A percentile compares a stretch with the other conserved stretches of the same genome.
phyloP scores from a whole-genome alignment of 2,113 vertebrate species.

The Nannospalax galili region DNA sequence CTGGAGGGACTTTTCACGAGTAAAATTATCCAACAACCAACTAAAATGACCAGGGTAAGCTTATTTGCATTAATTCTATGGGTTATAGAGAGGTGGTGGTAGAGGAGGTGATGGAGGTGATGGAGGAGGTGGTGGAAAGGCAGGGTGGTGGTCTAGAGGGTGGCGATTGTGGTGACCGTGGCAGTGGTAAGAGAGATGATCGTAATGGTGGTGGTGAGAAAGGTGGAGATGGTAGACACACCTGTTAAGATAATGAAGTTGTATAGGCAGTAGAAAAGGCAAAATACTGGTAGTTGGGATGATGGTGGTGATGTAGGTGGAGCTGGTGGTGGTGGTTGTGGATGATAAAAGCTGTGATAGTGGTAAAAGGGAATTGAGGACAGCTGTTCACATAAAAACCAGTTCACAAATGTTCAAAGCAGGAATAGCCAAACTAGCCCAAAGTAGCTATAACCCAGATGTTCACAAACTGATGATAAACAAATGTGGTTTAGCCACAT shows the following conservation, averaged over 20 bases:
- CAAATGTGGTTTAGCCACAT: not conserved
- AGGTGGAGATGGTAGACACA: not conserved
- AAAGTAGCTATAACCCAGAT: not conserved
- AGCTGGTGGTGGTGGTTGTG: not conserved
- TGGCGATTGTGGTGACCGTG: not conserved
- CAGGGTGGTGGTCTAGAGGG: too few relatives aligned
- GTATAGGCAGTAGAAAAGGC: not conserved
- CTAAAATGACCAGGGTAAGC: not conserved
- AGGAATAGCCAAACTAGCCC: not conserved
- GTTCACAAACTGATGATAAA: not conserved
- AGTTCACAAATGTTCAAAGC: not conserved
- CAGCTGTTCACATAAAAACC: not conserved
- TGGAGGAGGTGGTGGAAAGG: not conserved
- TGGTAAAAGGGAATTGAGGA: slow-evolving; percentile 29
- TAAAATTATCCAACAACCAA: not conserved
- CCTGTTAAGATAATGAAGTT: not conserved
- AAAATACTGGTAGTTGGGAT: too few relatives aligned
- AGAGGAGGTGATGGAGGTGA: not conserved
- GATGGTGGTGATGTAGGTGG: not conserved
- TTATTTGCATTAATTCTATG: not conserved
- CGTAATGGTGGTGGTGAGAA: not conserved
- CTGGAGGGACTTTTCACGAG: not conserved
- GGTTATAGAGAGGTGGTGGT: not conserved
- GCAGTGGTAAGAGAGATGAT: not conserved
- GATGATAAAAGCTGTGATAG: not conserved